Conservation (phyloP, 2,888 invertebrate species). For the Idaea aversata region DNA sequence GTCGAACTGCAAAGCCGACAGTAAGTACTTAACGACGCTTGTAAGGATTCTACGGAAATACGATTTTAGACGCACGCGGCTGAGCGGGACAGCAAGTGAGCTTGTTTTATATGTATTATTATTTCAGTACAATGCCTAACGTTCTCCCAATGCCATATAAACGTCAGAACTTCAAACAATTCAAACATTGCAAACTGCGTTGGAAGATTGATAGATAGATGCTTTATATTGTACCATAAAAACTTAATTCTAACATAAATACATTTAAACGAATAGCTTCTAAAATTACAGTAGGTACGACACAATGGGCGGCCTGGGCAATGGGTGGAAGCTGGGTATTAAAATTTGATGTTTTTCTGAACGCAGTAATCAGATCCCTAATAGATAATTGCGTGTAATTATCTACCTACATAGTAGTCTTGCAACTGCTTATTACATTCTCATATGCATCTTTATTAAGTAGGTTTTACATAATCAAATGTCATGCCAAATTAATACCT, state of each 20-base stretch:
- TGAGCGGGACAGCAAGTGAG: slow-evolving; percentile 50
- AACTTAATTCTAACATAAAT: too few species aligned
- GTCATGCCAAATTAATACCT: slow-evolving; percentile 57
- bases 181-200: slow-evolving; percentile 42
- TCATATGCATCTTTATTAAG: slow-evolving; percentile 10
- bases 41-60: slow-evolving; percentile 80
- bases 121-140: slow-evolving; percentile 27
- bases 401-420: slow-evolving; percentile 19
- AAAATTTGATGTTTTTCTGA: neutral
- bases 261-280: too few species aligned
- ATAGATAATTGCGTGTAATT: neutral
- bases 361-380: neutral
- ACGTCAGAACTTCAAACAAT: slow-evolving; percentile 40
- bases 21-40: slow-evolving; percentile 75
- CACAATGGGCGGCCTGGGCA: too few species aligned
- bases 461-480: slow-evolving; percentile 37
- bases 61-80: slow-evolving; percentile 71
- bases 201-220: slow-evolving; percentile 23
- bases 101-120: slow-evolving; percentile 31
- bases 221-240: neutral
- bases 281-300: too few species aligned
- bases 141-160: slow-evolving; percentile 45
- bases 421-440: slow-evolving; percentile 23
- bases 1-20: slow-evolving; percentile 76
- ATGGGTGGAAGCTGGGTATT: neutral